phyloP scores from a whole-genome alignment of 2,888 invertebrate species.

The Reticulitermes lucifugus region DNA sequence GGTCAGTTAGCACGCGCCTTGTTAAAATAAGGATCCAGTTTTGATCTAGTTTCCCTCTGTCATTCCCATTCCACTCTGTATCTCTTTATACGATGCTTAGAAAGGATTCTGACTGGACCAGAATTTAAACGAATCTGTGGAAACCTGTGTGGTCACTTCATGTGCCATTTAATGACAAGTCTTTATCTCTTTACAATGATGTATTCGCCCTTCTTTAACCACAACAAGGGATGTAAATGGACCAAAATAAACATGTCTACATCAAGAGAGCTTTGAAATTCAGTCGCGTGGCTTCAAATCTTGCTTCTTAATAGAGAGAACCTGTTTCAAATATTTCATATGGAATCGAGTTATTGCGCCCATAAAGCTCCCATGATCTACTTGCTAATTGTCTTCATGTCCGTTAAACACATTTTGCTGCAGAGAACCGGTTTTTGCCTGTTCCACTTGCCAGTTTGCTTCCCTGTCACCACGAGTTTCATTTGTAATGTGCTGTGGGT shows the following conservation, averaged over 20 bases:
- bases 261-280: not conserved
- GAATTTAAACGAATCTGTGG: not conserved
- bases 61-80: not conserved
- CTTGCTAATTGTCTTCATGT: not conserved
- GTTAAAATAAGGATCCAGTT: not conserved
- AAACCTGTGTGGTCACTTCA: conserved; percentile 5
- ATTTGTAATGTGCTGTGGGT: no score
- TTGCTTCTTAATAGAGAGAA: not conserved
- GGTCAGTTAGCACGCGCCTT: not conserved
- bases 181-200: not conserved
- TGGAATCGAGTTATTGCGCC: not conserved
- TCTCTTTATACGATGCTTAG: not conserved
- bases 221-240: conserved; percentile 18
- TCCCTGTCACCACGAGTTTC: no score
- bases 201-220: not conserved
- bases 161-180: not conserved
- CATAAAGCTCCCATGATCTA: not conserved
- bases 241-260: not conserved
- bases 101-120: not conserved
- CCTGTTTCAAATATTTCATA: not conserved
- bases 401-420: not conserved
- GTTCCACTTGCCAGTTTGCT: no score
- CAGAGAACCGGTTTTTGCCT: no score
- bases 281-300: not conserved
- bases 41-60: conserved; percentile 2